Base-by-base conservation (phyloP, 2,797 vertebrate species). In the Luscinia megarhynchos region DNA sequence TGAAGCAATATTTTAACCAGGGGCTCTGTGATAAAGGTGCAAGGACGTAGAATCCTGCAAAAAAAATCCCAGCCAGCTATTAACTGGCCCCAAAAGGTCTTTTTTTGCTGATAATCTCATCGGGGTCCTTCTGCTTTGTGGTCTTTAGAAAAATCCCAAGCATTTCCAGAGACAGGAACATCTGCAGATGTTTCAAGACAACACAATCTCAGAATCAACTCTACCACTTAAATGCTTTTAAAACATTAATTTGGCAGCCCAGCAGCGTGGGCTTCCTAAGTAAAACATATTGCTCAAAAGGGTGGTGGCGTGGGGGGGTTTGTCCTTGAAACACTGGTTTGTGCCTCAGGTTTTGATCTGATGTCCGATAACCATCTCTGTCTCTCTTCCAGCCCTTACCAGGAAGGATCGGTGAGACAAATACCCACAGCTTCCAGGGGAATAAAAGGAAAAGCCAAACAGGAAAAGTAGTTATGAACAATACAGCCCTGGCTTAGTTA, bases 401-500 rank as follows among this genome's bases (percentile, higher is more conserved):
- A 96, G 93, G 94, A 97, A 95, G 87, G 90, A 78, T 63, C 2
- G 8, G 95, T 57, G 79, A 95, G 87, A 90, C 73, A 92, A 96
- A 95, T 51, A 61, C 51, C 24, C 91, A 36, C 7, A 73, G 91
- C 89, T 93, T 95, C 85, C 93, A 82, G 63, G 34, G 83, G 80
- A 94, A 93, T 84, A 82, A 76, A 96, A 84, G 74, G 87, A 95
- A 96, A 94, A 94, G 67, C 67, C 89, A 79, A 95, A 94, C 95
- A 96, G 95, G 96, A 97, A 96, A 94, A 86, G 92, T 7, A 90
- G 70, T 93, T 73, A 82, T 50, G 94, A 94, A 91, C 83, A 94
- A 93, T 78, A 67, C 76, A 88, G 70, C 63, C 55, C 63, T 17
- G 41, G 57, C 38, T 89, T 40, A 66, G 93, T 94, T 97, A 88